A percentile compares a stretch with the other conserved stretches of the same genome.
Evolutionary conservation across 2,113 vertebrate species (phyloP).

Genomic region (Antidorcas marsupialis): DNA sequence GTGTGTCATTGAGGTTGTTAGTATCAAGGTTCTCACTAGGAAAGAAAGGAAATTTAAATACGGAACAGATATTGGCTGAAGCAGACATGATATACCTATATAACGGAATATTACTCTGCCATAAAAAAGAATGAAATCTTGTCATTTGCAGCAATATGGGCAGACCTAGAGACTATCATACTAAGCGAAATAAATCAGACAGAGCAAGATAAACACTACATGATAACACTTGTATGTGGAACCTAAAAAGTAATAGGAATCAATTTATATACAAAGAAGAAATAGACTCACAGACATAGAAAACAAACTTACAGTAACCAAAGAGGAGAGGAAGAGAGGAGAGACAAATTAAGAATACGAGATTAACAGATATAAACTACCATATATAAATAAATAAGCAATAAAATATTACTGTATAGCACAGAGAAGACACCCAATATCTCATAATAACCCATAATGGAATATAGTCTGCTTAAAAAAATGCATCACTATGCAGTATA

Average conservation of each 20-base stretch:
- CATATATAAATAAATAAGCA: background rate
- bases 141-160: background rate
- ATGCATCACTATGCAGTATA: background rate
- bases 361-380: background rate
- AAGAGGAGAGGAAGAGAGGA: background rate
- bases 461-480: background rate
- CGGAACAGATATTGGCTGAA: background rate
- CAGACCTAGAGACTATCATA: background rate
- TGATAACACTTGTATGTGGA: background rate
- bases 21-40: background rate
- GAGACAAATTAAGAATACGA: background rate
- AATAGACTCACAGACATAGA: background rate
- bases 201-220: background rate
- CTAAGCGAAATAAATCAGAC: background rate
- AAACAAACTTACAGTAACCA: background rate
- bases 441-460: background rate
- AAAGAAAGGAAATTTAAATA: background rate
- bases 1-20: background rate
- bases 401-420: background rate
- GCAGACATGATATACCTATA: background rate
- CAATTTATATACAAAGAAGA: background rate
- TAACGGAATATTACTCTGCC: background rate
- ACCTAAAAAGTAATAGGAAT: background rate
- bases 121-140: background rate
- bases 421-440: background rate